phyloP scores from a whole-genome alignment of 1,140 invertebrate genomes.

The Anagrus nilaparvatae region DNA sequence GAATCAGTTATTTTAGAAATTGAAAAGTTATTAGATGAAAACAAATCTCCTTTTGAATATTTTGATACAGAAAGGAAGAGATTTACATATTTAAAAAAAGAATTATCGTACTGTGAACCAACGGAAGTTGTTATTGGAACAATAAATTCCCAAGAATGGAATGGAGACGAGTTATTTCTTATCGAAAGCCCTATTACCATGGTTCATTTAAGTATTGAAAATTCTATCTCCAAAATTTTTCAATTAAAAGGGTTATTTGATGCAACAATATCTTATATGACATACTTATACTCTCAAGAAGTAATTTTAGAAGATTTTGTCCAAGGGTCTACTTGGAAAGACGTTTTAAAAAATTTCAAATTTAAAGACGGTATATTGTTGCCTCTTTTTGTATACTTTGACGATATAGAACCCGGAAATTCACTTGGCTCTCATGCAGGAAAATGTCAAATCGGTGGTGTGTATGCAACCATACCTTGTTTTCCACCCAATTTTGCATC shows the following conservation, averaged over 20 bases:
- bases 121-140: not conserved
- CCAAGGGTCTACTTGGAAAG: conserved; percentile 7
- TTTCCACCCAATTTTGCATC: conserved; percentile 1
- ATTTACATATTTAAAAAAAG: not conserved
- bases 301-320: not conserved
- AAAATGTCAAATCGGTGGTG: conserved; percentile 3
- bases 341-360: not conserved
- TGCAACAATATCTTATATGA: not conserved
- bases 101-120: not conserved
- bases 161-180: not conserved
- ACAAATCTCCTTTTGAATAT: not conserved
- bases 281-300: not conserved
- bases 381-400: conserved; percentile 9
- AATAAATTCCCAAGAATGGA: not conserved
- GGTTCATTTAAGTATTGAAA: not conserved
- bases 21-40: not conserved
- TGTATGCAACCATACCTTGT: conserved; percentile 8
- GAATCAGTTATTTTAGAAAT: not conserved
- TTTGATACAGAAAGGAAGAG: not conserved
- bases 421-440: conserved; percentile 8
- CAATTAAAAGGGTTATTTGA: not conserved
- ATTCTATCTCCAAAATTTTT: not conserved
- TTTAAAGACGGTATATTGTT: conserved; percentile 5
- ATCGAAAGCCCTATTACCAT: not conserved
- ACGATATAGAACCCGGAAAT: conserved; percentile 13